phyloP scores from a whole-genome alignment of 2,797 vertebrate species.

The Hoplostethus atlanticus region DNA sequence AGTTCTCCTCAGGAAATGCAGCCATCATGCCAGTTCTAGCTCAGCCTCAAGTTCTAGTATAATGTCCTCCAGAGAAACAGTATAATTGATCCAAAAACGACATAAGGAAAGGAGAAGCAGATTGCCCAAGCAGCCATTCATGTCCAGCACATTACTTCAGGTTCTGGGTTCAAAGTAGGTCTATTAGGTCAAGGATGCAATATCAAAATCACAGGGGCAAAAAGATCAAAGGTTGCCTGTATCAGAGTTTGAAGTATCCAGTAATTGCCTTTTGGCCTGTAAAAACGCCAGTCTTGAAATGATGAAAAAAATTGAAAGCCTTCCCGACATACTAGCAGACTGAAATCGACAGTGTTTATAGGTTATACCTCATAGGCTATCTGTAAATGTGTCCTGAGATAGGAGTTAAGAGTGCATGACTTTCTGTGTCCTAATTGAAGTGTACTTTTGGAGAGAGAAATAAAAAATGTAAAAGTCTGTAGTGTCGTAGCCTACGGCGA shows the following conservation, averaged over 20 bases:
- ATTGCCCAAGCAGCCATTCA: slow-evolving; percentile 68
- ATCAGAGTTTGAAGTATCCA: background rate
- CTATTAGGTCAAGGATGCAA: slow-evolving; percentile 73
- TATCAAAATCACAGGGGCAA: slow-evolving; percentile 51
- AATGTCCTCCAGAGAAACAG: slow-evolving; percentile 58
- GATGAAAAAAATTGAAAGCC: slow-evolving; percentile 55
- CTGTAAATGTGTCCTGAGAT: slow-evolving; percentile 44
- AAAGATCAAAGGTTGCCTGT: slow-evolving; percentile 47
- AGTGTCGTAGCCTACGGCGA: no score
- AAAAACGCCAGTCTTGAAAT: slow-evolving; percentile 59
- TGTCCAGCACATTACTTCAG: slow-evolving; percentile 64
- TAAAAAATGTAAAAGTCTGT: no score
- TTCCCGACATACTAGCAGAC: slow-evolving; percentile 52
- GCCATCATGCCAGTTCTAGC: slow-evolving; percentile 60
- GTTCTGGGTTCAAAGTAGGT: slow-evolving; percentile 71
- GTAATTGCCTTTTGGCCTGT: slow-evolving; percentile 36
- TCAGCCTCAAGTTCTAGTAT: slow-evolving; percentile 47
- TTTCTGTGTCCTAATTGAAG: slow-evolving; percentile 9
- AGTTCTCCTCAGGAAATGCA: slow-evolving; percentile 61
- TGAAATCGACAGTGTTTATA: slow-evolving; percentile 48
- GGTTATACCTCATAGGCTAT: slow-evolving; percentile 53
- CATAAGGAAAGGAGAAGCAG: slow-evolving; percentile 79
- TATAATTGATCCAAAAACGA: slow-evolving; percentile 54
- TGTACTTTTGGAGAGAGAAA: slow-evolving; percentile 11
- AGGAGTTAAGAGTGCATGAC: slow-evolving; percentile 5